Base-by-base conservation (phyloP, 1,140 invertebrate genomes). In the Drosophila subpulchrella region DNA sequence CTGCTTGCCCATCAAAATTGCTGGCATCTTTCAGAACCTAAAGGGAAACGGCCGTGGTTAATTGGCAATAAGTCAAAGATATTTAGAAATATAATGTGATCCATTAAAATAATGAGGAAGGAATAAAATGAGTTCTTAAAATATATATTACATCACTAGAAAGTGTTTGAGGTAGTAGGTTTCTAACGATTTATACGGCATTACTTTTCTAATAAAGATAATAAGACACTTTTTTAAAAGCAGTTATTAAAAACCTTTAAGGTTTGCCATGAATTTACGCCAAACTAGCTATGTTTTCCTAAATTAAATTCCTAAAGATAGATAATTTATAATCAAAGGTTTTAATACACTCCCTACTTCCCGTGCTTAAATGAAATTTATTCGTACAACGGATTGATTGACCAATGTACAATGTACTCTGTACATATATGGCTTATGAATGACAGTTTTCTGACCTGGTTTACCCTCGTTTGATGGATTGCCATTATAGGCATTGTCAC, bases 401-500 rank as follows among this genome's bases (percentile, higher is more conserved):
- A 34, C 17, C 13, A 54, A 55, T 62, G 27, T 27, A 27, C 27
- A 27, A 27, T 27, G 27, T 27, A 27, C 27, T 4, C 27, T 27
- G 27, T 5, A 41, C 20, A 30, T 58, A 34, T 24, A 32, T 42
- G 39, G 32, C 50, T 42, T 32, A 20, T 12, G 32, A 6, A 32
- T 62, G 39, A n/a, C 54, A 15, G 24, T 6, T 13, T 58, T 56
- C 12, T 15, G 60, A 62, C 42, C 24, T 13, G 34, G 3, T 39
- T 46, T 8, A 12, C 17, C 30, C 20, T 24, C 20, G 17, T 30
- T 48, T 39, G 51, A 47, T 57, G 58, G 59, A 62, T 66, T 58
- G 54, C 38, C 27, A n/a, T 62, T 71, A 36, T 46, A n/a, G 30
- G 50, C 55, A 75, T 72, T 62, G 55, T 38, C 55, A 76, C 79